A percentile compares a stretch with the other conserved stretches of the same genome.
Evolutionary conservation across 2,797 vertebrate genomes (phyloP).

Genomic region (Hippoglossus hippoglossus): DNA sequence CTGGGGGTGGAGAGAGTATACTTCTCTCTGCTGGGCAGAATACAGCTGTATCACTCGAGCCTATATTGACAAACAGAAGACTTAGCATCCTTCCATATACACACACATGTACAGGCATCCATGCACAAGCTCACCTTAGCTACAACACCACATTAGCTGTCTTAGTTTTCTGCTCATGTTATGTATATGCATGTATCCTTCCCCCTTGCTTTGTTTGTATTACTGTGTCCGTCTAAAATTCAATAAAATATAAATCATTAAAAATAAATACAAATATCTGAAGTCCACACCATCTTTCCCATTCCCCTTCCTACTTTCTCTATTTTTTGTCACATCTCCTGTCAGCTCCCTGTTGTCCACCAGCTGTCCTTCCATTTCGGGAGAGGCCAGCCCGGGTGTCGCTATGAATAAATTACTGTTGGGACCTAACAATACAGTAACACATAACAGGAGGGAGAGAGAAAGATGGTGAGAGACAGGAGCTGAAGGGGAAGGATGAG

Average conservation of each 20-base stretch:
- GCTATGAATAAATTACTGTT: constrained; percentile 62
- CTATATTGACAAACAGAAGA: too few relatives aligned
- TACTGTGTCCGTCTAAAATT: not conserved
- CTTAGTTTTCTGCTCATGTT: too few relatives aligned
- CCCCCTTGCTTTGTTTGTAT: too few relatives aligned
- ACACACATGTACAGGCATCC: too few relatives aligned
- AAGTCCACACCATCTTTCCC: constrained; percentile 2
- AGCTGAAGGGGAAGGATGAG: constrained; percentile 4
- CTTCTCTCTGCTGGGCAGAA: too few relatives aligned
- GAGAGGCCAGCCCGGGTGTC: constrained; percentile 30
- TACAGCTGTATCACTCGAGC: too few relatives aligned
- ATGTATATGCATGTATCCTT: too few relatives aligned
- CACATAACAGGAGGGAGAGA: constrained; percentile 23
- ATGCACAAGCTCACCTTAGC: too few relatives aligned
- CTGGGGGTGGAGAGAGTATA: too few relatives aligned
- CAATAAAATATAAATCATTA: not conserved
- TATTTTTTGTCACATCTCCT: constrained; percentile 13
- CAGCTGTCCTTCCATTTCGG: constrained; percentile 40
- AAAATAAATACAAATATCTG: not conserved
- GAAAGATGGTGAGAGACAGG: constrained; percentile 19
- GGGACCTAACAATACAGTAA: constrained; percentile 42
- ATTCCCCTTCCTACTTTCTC: not conserved
- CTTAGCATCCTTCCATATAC: too few relatives aligned
- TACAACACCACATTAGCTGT: too few relatives aligned
- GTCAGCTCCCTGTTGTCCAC: constrained; percentile 42